Percentiles rank a stretch among this genome's conserved stretches.
These are phyloP conservation scores for Psammodynastes pulverulentus DNA, from an alignment of 2,113 vertebrate genomes.

Conservation along the genomic window DNA sequence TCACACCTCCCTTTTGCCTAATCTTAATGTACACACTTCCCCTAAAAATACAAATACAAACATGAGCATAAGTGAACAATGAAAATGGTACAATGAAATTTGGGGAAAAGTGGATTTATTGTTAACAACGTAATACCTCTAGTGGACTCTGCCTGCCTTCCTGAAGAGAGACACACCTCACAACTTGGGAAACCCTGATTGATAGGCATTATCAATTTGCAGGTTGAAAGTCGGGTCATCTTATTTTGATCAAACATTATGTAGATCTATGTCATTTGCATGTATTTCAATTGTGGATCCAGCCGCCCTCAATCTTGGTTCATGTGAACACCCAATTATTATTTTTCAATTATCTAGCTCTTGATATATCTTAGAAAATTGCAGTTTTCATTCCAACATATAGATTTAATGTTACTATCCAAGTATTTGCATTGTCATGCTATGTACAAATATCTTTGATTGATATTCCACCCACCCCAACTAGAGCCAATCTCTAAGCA, in stretches of 20 bases:
- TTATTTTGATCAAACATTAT: not conserved
- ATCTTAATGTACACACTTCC: not conserved
- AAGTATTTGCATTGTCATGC: not conserved
- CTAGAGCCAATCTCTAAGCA: not conserved
- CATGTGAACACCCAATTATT: not conserved
- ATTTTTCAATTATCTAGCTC: not conserved
- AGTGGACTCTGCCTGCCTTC: not conserved
- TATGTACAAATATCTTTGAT: not conserved
- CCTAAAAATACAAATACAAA: not conserved
- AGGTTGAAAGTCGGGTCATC: not conserved
- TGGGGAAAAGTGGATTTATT: no score
- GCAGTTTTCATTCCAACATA: not conserved
- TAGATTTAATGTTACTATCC: not conserved
- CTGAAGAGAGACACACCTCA: not conserved
- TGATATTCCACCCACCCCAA: not conserved
- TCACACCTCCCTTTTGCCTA: not conserved
- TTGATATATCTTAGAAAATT: not conserved
- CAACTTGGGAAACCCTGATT: not conserved
- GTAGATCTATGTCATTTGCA: not conserved
- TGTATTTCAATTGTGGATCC: not conserved
- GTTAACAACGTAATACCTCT: not conserved
- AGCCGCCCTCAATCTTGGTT: not conserved
- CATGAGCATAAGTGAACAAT: not conserved
- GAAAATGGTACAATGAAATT: not conserved
- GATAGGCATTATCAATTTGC: not conserved